A percentile compares a stretch with the other conserved stretches of the same genome.
Evolutionary conservation across 2,888 invertebrate species (phyloP).

Genomic region (Eilema griseolum): DNA sequence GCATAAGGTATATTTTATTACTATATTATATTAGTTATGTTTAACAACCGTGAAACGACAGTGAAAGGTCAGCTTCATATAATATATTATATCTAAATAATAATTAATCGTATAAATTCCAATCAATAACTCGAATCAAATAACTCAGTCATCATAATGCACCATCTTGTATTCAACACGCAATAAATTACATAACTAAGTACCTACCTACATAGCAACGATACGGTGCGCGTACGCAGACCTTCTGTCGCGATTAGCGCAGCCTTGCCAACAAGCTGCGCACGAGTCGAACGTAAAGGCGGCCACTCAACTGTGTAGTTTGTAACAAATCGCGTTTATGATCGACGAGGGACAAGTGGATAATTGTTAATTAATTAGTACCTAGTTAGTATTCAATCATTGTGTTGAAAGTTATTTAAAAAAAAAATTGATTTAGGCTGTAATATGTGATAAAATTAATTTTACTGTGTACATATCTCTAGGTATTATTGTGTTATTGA

Average conservation of each 20-base stretch:
- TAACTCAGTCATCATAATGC: background rate
- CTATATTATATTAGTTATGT: no score
- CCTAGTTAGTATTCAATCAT: background rate
- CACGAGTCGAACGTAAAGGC: conserved; percentile 57
- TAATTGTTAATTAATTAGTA: background rate
- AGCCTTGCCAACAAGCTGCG: conserved; percentile 60
- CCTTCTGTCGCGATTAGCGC: conserved; percentile 54
- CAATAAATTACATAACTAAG: conserved; percentile 30
- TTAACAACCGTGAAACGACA: no score
- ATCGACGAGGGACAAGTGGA: background rate
- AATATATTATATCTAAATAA: background rate
- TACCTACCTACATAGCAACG: conserved; percentile 15
- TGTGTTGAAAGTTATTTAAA: background rate
- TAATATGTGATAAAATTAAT: background rate
- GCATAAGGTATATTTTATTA: no score
- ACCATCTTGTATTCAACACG: conserved; percentile 14
- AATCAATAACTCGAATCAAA: background rate
- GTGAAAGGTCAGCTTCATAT: no score
- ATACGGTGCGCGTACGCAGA: conserved; percentile 32
- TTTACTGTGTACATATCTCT: background rate
- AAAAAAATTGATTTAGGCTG: no score
- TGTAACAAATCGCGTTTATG: conserved; percentile 11
- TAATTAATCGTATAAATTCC: background rate
- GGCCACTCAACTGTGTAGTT: conserved; percentile 27
- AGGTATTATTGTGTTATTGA: background rate